phyloP scores from a whole-genome alignment of 2,113 vertebrate genomes.

The Reinhardtius hippoglossoides region DNA sequence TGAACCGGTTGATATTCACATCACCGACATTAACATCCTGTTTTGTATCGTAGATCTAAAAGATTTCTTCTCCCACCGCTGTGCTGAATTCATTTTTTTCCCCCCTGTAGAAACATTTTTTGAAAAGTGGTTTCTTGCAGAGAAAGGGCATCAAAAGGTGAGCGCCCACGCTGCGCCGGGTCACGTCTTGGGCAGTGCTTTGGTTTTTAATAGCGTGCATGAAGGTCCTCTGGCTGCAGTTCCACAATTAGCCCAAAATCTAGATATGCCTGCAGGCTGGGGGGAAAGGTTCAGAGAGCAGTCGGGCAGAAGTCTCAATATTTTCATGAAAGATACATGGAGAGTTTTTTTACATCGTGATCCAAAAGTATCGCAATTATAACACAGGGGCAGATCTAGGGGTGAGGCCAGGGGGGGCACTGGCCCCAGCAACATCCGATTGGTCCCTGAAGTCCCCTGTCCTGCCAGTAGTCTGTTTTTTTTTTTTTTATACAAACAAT shows the following conservation, averaged over 20 bases:
- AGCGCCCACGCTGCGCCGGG: too few relatives aligned
- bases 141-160: too few relatives aligned
- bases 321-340: conserved; percentile 50
- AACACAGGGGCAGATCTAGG: too few relatives aligned
- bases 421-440: too few relatives aligned
- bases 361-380: conserved; percentile 20
- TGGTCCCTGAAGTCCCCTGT: too few relatives aligned
- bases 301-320: not conserved
- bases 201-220: not conserved
- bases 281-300: conserved; percentile 45
- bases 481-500: not conserved
- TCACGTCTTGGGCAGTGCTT: too few relatives aligned
- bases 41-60: not conserved
- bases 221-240: not conserved
- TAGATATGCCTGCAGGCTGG: not conserved
- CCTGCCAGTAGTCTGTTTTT: conserved; percentile 1
- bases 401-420: too few relatives aligned
- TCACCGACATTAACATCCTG: conserved; percentile 6
- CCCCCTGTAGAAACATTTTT: too few relatives aligned
- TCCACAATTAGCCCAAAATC: conserved; percentile 56
- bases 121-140: too few relatives aligned
- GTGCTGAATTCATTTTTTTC: too few relatives aligned
- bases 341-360: conserved; percentile 15
- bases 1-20: conserved; percentile 4
- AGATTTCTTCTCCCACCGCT: not conserved